These are phyloP conservation scores for Bradypodion ventrale DNA, from an alignment of 2,797 vertebrate species.

Conservation along the genomic window DNA sequence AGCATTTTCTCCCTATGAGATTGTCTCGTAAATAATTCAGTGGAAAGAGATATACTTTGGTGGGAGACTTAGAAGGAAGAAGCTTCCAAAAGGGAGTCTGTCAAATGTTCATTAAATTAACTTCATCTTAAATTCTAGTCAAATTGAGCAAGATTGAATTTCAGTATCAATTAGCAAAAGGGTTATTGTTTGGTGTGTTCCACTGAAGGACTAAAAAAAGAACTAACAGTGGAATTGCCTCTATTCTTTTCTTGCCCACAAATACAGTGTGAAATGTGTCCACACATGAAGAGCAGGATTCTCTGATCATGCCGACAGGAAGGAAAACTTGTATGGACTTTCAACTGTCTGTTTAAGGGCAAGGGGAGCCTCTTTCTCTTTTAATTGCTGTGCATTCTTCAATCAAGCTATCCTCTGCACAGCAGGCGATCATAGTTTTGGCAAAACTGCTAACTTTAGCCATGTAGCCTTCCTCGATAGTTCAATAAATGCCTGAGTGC, in stretches of 20 bases:
- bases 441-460: background rate
- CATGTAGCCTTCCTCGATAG: background rate
- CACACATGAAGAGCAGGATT: background rate
- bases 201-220: background rate
- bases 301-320: conserved; percentile 39
- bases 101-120: conserved; percentile 68
- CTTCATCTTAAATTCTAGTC: conserved; percentile 65
- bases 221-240: background rate
- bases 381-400: background rate
- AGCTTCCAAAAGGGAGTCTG: conserved; percentile 58
- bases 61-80: conserved; percentile 56
- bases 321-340: conserved; percentile 30
- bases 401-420: background rate
- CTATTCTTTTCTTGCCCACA: conserved; percentile 7
- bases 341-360: conserved; percentile 29
- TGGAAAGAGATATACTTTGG: conserved; percentile 69
- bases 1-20: conserved; percentile 73
- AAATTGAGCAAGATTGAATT: conserved; percentile 65
- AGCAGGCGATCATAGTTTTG: rapidly evolving
- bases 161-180: conserved; percentile 66
- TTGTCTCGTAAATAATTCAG: conserved; percentile 75
- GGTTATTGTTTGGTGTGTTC: conserved; percentile 33
- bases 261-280: conserved; percentile 1
- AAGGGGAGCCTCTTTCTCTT: rapidly evolving
- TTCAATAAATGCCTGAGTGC: background rate